Conservation (phyloP, 2,888 invertebrate species). For the Nemoura dubitans region DNA sequence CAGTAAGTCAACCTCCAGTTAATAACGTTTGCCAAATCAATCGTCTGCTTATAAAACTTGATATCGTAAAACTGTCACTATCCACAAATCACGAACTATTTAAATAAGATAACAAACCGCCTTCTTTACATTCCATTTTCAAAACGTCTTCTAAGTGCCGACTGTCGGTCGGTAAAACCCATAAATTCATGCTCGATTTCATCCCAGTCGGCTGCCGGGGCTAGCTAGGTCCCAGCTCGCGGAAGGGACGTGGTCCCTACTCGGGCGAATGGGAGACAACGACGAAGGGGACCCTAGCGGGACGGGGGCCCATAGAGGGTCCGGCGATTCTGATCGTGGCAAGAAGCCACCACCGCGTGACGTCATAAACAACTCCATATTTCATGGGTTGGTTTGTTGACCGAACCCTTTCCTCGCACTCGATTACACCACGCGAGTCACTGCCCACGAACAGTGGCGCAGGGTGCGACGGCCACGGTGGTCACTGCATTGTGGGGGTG, state of each 20-base stretch:
- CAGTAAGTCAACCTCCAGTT: no score
- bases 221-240: background rate
- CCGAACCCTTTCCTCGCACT: conserved; percentile 22
- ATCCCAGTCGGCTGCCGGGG: background rate
- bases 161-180: background rate
- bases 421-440: conserved; percentile 36
- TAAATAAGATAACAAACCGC: background rate
- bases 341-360: conserved; percentile 19
- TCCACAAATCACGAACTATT: background rate
- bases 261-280: background rate
- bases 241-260: background rate
- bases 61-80: background rate
- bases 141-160: background rate
- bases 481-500: background rate
- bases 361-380: conserved; percentile 42
- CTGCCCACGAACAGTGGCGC: background rate
- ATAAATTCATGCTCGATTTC: background rate
- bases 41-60: background rate
- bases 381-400: conserved; percentile 36
- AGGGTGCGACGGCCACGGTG: background rate
- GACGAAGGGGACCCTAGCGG: background rate
- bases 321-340: conserved; percentile 15
- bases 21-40: background rate
- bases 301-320: no score
- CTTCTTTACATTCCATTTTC: background rate